Evolutionary conservation across 2,113 vertebrate species (phyloP).

Genomic region (Tichodroma muraria): DNA sequence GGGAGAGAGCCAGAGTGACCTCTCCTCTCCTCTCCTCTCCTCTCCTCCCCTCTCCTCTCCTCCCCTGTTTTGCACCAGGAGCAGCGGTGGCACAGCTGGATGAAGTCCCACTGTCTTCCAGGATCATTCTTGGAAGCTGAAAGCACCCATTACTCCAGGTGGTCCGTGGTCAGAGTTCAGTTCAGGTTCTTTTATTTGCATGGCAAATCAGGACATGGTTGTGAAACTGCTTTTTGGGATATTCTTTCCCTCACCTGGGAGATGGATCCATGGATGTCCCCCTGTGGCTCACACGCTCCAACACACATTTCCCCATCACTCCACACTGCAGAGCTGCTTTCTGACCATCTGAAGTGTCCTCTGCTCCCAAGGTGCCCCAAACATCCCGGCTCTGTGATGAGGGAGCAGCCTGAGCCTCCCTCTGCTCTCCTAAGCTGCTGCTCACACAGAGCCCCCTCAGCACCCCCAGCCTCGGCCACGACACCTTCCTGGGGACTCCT

Average conservation of each 20-base stretch:
- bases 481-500: not conserved
- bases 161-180: not conserved
- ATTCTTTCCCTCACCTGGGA: not conserved
- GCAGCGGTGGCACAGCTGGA: not conserved
- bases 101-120: not conserved
- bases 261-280: not conserved
- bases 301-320: accelerated
- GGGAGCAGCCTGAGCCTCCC: not conserved
- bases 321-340: not conserved
- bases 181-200: not conserved
- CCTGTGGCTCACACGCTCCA: not conserved
- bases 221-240: not conserved
- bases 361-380: not conserved
- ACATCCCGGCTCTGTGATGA: not conserved
- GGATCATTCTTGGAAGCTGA: not conserved
- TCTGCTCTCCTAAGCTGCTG: not conserved
- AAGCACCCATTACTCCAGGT: too few relatives aligned
- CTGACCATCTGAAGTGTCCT: not conserved
- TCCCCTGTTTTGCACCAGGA: not conserved
- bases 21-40: not conserved
- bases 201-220: not conserved
- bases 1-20: not conserved
- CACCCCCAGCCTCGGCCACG: accelerated
- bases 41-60: not conserved
- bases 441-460: not conserved